Conservation (phyloP, 2,113 vertebrate species). For the Brachypteracias leptosomus region DNA sequence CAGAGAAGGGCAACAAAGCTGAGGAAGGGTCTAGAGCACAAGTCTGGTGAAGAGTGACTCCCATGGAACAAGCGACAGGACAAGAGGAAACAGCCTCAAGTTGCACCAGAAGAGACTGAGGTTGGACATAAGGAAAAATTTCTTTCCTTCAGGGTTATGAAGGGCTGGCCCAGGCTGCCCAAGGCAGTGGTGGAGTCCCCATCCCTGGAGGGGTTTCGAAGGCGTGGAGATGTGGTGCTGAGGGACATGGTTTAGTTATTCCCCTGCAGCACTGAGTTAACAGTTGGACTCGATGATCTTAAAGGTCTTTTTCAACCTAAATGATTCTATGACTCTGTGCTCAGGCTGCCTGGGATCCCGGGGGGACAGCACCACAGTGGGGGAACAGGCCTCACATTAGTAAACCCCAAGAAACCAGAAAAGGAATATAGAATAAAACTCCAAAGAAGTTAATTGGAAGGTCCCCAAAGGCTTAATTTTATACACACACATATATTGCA, state of each 20-base stretch:
- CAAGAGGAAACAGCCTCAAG: neutral
- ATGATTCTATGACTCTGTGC: no score
- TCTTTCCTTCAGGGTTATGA: neutral
- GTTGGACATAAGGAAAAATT: neutral
- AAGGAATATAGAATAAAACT: neutral
- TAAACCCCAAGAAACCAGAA: neutral
- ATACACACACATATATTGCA: fast-evolving
- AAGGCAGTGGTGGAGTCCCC: neutral
- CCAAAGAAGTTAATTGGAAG: fast-evolving
- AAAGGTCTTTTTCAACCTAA: neutral
- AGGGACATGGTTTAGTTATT: neutral
- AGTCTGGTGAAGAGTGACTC: neutral
- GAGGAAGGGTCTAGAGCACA: neutral
- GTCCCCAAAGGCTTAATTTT: neutral
- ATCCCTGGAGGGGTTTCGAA: neutral
- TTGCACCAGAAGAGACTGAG: neutral
- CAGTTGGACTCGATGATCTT: neutral
- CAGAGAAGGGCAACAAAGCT: neutral
- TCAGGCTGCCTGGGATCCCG: no score
- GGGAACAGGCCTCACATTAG: no score
- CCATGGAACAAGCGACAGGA: neutral
- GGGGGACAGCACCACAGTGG: no score
- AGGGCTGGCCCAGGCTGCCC: neutral
- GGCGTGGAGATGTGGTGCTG: neutral
- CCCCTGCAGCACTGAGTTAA: neutral